A percentile compares a stretch with the other conserved stretches of the same genome.
These are phyloP conservation scores for Syndactyla subalaris DNA, from an alignment of 2,797 vertebrate species.

Conservation along the genomic window DNA sequence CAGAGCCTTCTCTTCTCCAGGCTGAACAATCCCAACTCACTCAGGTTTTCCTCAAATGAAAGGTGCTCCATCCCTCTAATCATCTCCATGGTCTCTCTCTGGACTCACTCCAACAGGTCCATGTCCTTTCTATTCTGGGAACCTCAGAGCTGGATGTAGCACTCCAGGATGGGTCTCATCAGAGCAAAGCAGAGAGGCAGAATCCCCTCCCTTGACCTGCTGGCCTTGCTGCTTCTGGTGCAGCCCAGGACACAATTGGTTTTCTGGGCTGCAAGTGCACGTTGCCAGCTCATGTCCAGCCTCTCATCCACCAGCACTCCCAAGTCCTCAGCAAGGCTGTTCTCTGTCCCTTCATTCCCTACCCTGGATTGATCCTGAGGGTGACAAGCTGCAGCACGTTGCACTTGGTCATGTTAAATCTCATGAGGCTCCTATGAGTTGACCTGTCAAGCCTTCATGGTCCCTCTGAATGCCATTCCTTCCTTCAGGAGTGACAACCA, in stretches of 20 bases:
- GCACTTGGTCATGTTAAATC: neutral
- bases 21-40: neutral
- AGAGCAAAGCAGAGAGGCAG: neutral
- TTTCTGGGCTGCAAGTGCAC: no score
- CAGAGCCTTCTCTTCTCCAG: neutral
- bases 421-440: neutral
- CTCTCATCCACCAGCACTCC: neutral
- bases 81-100: neutral
- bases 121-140: neutral
- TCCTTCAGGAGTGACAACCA: neutral
- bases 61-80: neutral
- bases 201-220: no score
- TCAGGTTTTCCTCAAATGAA: neutral
- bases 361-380: neutral
- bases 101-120: neutral
- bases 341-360: neutral
- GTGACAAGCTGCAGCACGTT: neutral
- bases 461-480: neutral
- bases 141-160: neutral
- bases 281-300: no score
- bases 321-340: neutral
- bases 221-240: no score
- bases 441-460: neutral
- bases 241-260: no score
- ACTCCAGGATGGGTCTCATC: neutral